These are phyloP conservation scores for Talpa occidentalis DNA, from an alignment of 2,113 vertebrate genomes.

Conservation along the genomic window DNA sequence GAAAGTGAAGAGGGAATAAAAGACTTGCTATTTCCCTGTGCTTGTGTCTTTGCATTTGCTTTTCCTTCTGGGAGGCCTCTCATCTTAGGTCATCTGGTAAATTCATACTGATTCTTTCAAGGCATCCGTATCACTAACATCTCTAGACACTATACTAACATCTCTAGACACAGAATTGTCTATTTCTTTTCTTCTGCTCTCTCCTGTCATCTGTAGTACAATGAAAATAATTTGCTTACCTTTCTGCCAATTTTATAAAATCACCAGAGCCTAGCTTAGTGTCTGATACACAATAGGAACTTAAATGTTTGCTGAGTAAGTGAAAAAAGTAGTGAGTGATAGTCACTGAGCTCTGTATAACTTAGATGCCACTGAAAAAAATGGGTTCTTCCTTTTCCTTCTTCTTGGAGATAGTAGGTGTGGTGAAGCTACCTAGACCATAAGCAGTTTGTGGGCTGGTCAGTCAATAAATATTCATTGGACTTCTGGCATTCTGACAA, in stretches of 20 bases:
- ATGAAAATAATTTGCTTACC: neutral
- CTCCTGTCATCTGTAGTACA: neutral
- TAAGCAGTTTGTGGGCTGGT: neutral
- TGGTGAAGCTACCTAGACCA: neutral
- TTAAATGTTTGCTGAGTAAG: neutral
- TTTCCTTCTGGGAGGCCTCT: neutral
- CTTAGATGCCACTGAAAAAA: neutral
- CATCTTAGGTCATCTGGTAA: neutral
- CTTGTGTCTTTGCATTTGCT: neutral
- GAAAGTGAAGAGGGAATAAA: neutral
- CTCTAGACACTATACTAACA: neutral
- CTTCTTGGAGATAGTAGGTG: neutral
- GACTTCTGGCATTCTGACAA: neutral
- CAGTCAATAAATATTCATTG: neutral
- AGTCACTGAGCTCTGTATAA: neutral
- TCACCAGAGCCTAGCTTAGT: neutral
- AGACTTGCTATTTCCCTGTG: neutral
- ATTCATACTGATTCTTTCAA: neutral
- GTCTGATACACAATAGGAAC: neutral
- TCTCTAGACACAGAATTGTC: neutral
- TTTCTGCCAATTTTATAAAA: neutral
- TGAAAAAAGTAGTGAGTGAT: neutral
- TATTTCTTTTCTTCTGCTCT: neutral
- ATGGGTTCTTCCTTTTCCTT: neutral
- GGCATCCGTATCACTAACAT: neutral